phyloP scores from a whole-genome alignment of 2,113 vertebrate genomes.

The Bombycilla garrulus region DNA sequence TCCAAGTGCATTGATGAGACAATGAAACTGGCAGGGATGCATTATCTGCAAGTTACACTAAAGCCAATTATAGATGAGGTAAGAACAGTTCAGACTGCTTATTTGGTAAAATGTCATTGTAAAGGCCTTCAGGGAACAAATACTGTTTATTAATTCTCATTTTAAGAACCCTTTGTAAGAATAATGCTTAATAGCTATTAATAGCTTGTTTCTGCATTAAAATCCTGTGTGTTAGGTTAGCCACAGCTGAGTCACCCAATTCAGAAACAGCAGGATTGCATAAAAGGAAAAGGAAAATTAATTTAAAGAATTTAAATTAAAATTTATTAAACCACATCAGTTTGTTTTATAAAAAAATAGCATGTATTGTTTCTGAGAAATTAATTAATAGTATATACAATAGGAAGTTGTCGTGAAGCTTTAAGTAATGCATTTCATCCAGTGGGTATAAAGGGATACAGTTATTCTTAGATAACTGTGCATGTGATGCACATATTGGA shows the following conservation, averaged over 20 bases:
- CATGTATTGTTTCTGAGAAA: background rate
- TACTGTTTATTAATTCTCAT: background rate
- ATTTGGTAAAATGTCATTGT: background rate
- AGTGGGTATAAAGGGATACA: background rate
- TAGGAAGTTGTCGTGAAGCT: background rate
- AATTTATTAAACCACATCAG: background rate
- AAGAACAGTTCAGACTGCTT: conserved; percentile 15
- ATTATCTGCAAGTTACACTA: conserved; percentile 95
- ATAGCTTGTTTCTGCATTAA: background rate
- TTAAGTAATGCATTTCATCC: background rate
- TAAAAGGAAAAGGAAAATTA: background rate
- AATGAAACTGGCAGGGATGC: conserved; percentile 98
- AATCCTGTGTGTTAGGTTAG: background rate
- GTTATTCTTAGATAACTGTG: background rate
- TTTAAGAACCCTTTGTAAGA: background rate
- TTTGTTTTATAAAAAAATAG: background rate
- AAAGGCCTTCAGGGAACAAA: background rate
- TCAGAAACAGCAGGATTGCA: background rate
- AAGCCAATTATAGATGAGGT: conserved; percentile 96
- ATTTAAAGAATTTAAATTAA: too few species aligned
- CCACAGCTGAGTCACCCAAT: background rate
- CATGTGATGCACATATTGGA: background rate
- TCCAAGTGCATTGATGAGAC: conserved; percentile 99
- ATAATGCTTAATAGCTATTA: background rate
- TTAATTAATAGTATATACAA: background rate